Percentiles rank a stretch among this genome's conserved stretches.
Evolutionary conservation across 2,113 vertebrate species (phyloP).

Genomic region (Dasyurus viverrinus): DNA sequence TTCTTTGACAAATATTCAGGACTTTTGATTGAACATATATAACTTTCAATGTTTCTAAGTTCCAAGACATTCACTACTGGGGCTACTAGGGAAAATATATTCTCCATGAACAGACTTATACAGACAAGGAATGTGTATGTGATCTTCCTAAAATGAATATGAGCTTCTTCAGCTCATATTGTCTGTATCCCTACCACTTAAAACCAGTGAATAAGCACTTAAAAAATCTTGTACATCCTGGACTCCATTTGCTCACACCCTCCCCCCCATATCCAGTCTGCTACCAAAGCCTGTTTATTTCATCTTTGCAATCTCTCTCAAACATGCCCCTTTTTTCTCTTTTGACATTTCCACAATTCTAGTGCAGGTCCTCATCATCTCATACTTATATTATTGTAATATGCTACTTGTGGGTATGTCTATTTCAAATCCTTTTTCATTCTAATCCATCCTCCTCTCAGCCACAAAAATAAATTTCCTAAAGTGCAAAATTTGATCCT

Average conservation of each 20-base stretch:
- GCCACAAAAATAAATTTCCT: neutral
- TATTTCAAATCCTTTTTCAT: neutral
- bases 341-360: neutral
- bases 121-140: neutral
- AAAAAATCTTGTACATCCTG: neutral
- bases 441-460: neutral
- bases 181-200: neutral
- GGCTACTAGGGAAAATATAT: neutral
- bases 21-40: neutral
- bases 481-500: neutral
- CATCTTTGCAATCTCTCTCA: neutral
- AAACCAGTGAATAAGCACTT: neutral
- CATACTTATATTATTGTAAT: neutral
- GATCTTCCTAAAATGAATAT: neutral
- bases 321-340: neutral
- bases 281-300: neutral
- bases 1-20: neutral
- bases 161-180: neutral
- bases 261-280: neutral
- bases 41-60: neutral
- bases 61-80: neutral
- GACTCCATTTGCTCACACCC: neutral
- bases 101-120: neutral
- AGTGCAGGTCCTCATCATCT: neutral
- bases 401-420: neutral